phyloP scores from a whole-genome alignment of 2,797 vertebrate genomes.

The Anniella stebbinsi region DNA sequence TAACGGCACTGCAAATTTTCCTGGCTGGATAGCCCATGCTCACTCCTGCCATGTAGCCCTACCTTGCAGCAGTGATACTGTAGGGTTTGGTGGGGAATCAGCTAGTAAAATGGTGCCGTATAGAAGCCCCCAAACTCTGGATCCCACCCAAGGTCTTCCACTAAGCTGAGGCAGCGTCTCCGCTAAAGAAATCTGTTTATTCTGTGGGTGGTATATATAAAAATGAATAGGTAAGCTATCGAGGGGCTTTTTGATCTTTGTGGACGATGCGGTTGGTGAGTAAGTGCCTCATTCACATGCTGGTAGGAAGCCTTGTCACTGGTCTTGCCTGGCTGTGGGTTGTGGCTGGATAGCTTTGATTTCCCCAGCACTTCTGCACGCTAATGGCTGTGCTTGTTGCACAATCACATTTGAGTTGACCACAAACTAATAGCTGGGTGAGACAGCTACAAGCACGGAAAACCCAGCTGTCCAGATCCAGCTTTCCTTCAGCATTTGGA shows the following conservation, averaged over 20 bases:
- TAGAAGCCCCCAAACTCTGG: no score
- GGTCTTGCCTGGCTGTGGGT: not conserved
- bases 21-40: no score
- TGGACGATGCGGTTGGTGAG: not conserved
- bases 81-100: no score
- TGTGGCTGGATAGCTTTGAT: constrained; percentile 35
- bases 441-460: no score
- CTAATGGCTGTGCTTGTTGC: constrained; percentile 13
- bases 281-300: not conserved
- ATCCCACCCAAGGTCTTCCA: no score
- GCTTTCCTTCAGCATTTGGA: not conserved
- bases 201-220: not conserved
- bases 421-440: constrained; percentile 40
- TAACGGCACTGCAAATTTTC: no score
- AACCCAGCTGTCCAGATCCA: not conserved
- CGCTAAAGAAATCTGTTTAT: not conserved
- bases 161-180: not conserved
- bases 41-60: no score
- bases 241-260: not conserved
- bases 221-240: not conserved
- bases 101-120: no score
- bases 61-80: no score
- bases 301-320: not conserved
- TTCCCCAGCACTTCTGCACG: constrained; percentile 23
- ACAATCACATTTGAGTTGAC: constrained; percentile 33